Conservation (phyloP, 2,888 invertebrate genomes). For the Calameuta idolon region DNA sequence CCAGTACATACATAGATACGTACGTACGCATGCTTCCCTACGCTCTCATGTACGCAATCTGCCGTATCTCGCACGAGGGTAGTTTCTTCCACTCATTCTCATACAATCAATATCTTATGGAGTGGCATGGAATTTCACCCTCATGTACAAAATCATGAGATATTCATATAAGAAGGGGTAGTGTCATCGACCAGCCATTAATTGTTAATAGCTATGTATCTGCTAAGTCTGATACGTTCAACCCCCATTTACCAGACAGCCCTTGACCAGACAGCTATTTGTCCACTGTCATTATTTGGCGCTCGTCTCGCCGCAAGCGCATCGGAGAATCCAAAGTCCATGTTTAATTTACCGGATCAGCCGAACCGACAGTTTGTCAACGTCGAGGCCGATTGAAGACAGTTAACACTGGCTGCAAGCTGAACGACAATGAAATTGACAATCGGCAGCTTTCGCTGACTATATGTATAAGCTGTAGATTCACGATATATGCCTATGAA, state of each 20-base stretch:
- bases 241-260: background rate
- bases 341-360: background rate
- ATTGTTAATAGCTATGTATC: background rate
- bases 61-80: background rate
- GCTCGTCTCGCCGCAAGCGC: constrained; percentile 35
- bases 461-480: background rate
- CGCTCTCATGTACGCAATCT: background rate
- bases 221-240: background rate
- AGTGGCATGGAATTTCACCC: background rate
- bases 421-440: background rate
- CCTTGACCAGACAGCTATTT: background rate
- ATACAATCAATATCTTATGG: background rate
- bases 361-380: constrained; percentile 36
- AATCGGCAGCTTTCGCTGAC: background rate
- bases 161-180: background rate
- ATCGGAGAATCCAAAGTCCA: constrained; percentile 1
- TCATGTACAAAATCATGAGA: background rate
- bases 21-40: background rate
- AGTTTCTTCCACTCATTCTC: background rate
- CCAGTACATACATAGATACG: background rate
- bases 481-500: background rate
- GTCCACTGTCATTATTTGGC: constrained; percentile 41
- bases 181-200: background rate
- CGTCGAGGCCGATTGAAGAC: background rate
- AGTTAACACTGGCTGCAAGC: background rate